Evolutionary conservation across 2,888 invertebrate species (phyloP), one percentile per base, ranked within the genome.

Genomic region (Pseudococcus jackbeardsleyi): DNA sequence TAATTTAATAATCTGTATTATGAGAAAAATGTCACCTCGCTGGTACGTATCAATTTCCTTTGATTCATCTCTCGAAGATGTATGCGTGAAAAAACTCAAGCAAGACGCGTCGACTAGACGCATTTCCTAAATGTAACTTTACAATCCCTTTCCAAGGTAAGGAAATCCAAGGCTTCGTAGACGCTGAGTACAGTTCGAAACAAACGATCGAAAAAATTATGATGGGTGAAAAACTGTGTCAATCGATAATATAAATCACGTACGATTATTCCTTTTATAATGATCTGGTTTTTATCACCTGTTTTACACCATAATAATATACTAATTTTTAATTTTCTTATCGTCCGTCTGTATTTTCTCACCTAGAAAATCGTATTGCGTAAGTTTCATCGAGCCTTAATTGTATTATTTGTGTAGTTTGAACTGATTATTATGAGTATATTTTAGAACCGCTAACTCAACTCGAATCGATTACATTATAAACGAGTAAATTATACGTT

Each of bases 61-160:
- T 54, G n/a, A 54, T n/a, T 54, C 54, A 54, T 54, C 54, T 54
- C 54, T 54, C 54, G 1, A 17, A 3, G 5, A 42, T 42, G 42
- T n/a, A 12, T 50, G 11, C 15, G 48, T 50, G 4, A 50, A 15
- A 50, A 50, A 50, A 15, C 11, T 0, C 0, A 50, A 12, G 12
- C 8, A 5, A 8, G 48, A 50, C 48, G 48, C 11, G 48, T 15
- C 42, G 50, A 50, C 26, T 33, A 33, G 12, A 50, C 54, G 54
- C 54, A 72, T 72, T 72, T 72, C 72, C 72, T 72, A 64, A 64
- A 54, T 54, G 54, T 54, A 54, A n/a, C 54, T 6, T 54, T 42
- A 77, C 77, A 77, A 77, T 77, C 77, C 77, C 77, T 77, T 77
- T 39, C 26, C 77, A 77, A 77, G 77, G 77, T 77, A 42, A 77